Evolutionary conservation across 2,888 invertebrate species (phyloP).

Genomic region (Apodemia mormo): DNA sequence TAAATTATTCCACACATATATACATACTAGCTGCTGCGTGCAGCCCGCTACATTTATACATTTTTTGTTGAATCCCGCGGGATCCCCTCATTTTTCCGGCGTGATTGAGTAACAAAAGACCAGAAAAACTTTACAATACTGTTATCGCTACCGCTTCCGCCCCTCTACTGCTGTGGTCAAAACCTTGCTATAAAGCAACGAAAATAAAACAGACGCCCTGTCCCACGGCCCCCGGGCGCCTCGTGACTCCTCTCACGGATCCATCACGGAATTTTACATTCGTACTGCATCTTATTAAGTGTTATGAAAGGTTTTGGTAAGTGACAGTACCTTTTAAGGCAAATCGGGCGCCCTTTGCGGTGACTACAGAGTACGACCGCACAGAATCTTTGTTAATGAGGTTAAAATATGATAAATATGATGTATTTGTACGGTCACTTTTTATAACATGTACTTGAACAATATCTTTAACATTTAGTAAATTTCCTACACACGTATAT

Average conservation of each 20-base stretch:
- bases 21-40: too few species aligned
- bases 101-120: too few species aligned
- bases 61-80: too few species aligned
- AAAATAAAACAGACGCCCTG: conserved; percentile 62
- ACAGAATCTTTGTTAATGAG: conserved; percentile 33
- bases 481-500: not conserved
- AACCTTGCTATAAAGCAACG: conserved; percentile 49
- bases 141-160: not conserved
- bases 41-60: too few species aligned
- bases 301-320: conserved; percentile 71
- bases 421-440: not conserved
- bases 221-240: conserved; percentile 64
- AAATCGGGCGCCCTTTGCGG: conserved; percentile 49
- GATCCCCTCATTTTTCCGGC: too few species aligned
- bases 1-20: too few species aligned
- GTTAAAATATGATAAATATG: conserved; percentile 16
- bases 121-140: not conserved
- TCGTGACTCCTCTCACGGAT: conserved; percentile 73
- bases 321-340: conserved; percentile 70
- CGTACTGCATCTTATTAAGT: conserved; percentile 70
- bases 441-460: not conserved
- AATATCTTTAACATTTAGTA: not conserved
- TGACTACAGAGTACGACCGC: conserved; percentile 35
- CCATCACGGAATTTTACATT: conserved; percentile 75
- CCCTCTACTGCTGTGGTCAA: not conserved